Evolutionary conservation across 1,140 invertebrate genomes (phyloP).

Genomic region (Drosophila jambulina): DNA sequence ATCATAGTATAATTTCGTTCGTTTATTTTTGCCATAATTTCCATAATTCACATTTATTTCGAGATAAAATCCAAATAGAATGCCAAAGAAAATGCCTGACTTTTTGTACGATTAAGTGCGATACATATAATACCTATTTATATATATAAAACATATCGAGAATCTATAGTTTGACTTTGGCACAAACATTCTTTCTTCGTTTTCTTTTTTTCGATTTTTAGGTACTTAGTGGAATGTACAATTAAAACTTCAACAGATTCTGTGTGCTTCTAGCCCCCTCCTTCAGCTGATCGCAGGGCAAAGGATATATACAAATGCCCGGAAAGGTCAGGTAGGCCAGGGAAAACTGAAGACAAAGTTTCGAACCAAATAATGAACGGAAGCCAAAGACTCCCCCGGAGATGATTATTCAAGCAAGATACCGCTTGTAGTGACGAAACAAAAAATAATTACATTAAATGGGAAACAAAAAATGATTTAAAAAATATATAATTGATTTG

Average conservation of each 20-base stretch:
- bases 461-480: neutral
- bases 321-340: neutral
- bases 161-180: conserved; percentile 27
- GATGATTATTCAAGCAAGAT: neutral
- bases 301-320: conserved; percentile 24
- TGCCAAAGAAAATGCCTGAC: conserved; percentile 29
- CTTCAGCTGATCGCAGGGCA: conserved; percentile 1
- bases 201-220: conserved; percentile 15
- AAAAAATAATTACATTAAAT: neutral
- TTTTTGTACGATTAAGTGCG: conserved; percentile 17
- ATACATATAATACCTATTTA: conserved; percentile 10
- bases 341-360: neutral
- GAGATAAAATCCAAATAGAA: conserved; percentile 53
- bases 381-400: no score
- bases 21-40: conserved; percentile 50
- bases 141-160: conserved; percentile 11
- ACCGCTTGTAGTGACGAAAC: neutral
- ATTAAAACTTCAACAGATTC: conserved; percentile 21
- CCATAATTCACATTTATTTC: conserved; percentile 50
- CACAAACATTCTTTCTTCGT: conserved; percentile 11
- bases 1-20: conserved; percentile 25
- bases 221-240: conserved; percentile 45
- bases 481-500: no score
- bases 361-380: neutral
- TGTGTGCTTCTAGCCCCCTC: neutral